These are phyloP conservation scores for Allacma fusca DNA, from an alignment of 2,888 invertebrate species.

Conservation along the genomic window DNA sequence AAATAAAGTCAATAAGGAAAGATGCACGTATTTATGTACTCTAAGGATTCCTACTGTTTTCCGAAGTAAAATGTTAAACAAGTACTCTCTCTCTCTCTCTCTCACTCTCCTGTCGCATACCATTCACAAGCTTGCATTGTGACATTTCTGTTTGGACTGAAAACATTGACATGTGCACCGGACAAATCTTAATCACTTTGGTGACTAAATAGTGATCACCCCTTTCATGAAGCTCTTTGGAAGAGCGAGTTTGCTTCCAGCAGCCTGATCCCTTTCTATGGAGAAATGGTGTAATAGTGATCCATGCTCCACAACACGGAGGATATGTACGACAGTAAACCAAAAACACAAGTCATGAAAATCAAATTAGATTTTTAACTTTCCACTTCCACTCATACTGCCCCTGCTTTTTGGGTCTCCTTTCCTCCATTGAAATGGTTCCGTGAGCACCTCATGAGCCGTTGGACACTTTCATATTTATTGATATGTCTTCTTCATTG, in stretches of 20 bases:
- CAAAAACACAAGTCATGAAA: conserved; percentile 57
- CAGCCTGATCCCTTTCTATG: not conserved
- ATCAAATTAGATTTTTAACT: conserved; percentile 53
- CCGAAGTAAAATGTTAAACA: conserved; percentile 6
- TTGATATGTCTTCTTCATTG: conserved; percentile 48
- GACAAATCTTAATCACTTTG: conserved; percentile 52
- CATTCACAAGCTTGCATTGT: not conserved
- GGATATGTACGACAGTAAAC: not conserved
- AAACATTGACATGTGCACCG: conserved; percentile 59
- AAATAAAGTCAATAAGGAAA: not conserved
- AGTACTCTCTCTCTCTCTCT: not conserved
- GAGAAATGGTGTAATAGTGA: not conserved
- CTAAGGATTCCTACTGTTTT: not conserved
- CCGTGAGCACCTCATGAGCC: conserved; percentile 56
- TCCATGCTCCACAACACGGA: not conserved
- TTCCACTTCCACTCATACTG: conserved; percentile 1
- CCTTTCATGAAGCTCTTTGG: conserved; percentile 44
- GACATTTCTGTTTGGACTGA: conserved; percentile 50
- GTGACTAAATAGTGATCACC: conserved; percentile 55
- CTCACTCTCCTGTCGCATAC: too few relatives aligned
- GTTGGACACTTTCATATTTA: conserved; percentile 50
- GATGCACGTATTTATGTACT: not conserved
- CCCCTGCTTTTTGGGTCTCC: conserved; percentile 23
- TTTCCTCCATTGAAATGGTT: conserved; percentile 47
- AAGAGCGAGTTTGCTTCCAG: not conserved